phyloP scores from a whole-genome alignment of 2,888 invertebrate species.

The Leptura quadrifasciata region DNA sequence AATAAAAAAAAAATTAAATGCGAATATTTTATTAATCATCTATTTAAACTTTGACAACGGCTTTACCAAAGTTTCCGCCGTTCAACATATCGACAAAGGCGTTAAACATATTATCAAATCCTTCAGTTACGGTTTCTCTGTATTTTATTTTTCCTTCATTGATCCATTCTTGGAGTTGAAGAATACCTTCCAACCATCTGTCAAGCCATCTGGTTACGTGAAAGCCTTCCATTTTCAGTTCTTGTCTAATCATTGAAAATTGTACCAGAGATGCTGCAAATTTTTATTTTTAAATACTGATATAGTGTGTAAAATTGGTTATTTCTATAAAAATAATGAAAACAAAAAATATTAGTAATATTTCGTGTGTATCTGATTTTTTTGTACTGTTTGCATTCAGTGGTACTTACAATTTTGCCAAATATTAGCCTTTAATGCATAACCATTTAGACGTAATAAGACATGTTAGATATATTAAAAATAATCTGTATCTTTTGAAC shows the following conservation, averaged over 20 bases:
- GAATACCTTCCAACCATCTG: slow-evolving; percentile 75
- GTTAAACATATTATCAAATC: slow-evolving; percentile 76
- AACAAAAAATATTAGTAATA: too few species aligned
- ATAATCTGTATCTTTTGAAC: too few species aligned
- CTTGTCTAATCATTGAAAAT: slow-evolving; percentile 53
- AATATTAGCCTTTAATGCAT: too few species aligned
- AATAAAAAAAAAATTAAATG: too few species aligned
- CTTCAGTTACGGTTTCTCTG: slow-evolving; percentile 79
- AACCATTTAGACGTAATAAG: too few species aligned
- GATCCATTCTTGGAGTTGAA: slow-evolving; percentile 80
- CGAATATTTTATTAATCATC: too few species aligned
- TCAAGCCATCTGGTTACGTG: slow-evolving; percentile 57
- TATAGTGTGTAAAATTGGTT: too few species aligned
- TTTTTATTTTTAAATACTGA: not conserved
- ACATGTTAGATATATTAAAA: too few species aligned
- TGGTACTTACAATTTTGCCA: too few species aligned
- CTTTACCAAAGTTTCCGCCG: slow-evolving; percentile 65
- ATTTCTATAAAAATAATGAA: too few species aligned
- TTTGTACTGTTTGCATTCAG: too few species aligned
- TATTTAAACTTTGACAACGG: slow-evolving; percentile 66
- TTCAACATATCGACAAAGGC: slow-evolving; percentile 63
- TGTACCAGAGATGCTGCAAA: slow-evolving; percentile 58
- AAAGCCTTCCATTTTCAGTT: slow-evolving; percentile 65
- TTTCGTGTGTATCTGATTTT: too few species aligned
- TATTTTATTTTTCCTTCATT: slow-evolving; percentile 82